These are phyloP conservation scores for Stenotaenia linearis DNA, from an alignment of 2,888 invertebrate genomes.

Conservation along the genomic window DNA sequence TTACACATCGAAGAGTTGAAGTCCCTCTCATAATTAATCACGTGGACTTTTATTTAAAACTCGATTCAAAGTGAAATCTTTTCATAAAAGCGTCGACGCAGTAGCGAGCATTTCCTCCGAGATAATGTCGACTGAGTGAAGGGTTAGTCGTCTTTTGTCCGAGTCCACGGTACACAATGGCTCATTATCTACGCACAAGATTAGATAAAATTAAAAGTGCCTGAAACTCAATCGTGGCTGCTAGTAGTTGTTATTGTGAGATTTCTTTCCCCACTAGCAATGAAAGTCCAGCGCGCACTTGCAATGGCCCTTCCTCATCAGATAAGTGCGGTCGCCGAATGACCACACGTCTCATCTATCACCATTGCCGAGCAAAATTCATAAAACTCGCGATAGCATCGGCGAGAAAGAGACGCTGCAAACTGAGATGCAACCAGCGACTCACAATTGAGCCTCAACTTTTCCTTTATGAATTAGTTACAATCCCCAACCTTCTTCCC, in stretches of 20 bases:
- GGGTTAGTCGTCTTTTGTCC: neutral
- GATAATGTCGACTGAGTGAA: neutral
- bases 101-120: neutral
- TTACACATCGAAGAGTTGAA: neutral
- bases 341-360: neutral
- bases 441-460: neutral
- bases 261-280: neutral
- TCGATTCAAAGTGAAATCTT: neutral
- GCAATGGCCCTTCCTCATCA: neutral
- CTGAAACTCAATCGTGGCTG: neutral
- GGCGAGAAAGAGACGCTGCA: neutral
- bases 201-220: neutral
- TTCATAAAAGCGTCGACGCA: neutral
- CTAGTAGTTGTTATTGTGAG: neutral
- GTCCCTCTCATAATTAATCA: neutral
- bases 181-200: neutral
- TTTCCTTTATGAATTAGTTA: neutral
- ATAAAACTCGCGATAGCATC: neutral
- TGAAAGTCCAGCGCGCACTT: neutral
- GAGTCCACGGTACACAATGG: neutral
- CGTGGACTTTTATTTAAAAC: neutral
- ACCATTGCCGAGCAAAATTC: neutral
- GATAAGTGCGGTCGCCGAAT: neutral
- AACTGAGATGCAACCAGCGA: neutral
- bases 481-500: neutral